Base-by-base conservation (phyloP, 2,888 invertebrate genomes). In the Dolichopus griseipennis region DNA sequence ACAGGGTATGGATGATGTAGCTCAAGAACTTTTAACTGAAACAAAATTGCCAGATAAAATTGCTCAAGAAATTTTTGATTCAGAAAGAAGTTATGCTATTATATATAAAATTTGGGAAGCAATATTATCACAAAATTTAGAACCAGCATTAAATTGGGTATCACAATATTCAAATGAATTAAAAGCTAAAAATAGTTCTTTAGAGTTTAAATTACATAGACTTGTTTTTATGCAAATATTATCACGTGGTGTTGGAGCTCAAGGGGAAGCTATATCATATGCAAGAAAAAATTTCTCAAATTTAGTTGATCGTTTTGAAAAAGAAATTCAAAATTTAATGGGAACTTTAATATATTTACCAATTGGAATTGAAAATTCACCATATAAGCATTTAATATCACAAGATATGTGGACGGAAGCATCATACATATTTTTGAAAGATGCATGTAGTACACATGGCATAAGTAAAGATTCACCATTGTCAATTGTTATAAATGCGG, bases 1-100 rank as follows among this genome's bases (percentile, higher is more conserved):
- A 72, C 95, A 96, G 83, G 97, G 97, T 64, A 88, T 95, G 86
- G 87, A 95, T 73, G 94, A 95, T 68, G 94, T 97, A 52, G 96
- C 95, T 2, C 93, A 95, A 76, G 86, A 90, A 73, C 80, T 94
- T 65, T 77, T 82, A 8, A 76, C 64, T n/a, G 69, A 67, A 89
- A 62, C 62, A 20, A 65, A 64, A 34, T 9, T 64, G 9, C 34
- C 64, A 5, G 34, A 64, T 5, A 37, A 37, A n/a, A 20, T 79
- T 67, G 80, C 80, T 20, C 74, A 76, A 61, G 78, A 79, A 72
- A 77, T 81, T 5, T 79, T 78, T 62, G 79, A 81, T 37, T 79
- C 89, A 74, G 78, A 78, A 52, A 90, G 91, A 75, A 91, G 91
- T 5, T 94, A 92, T 68, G 79, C 82, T 6, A 92, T 92, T 81